A percentile compares a stretch with the other conserved stretches of the same genome.
These are phyloP conservation scores for Porites evermanni DNA, from an alignment of 92 coral and sea anemone species.

Conservation along the genomic window DNA sequence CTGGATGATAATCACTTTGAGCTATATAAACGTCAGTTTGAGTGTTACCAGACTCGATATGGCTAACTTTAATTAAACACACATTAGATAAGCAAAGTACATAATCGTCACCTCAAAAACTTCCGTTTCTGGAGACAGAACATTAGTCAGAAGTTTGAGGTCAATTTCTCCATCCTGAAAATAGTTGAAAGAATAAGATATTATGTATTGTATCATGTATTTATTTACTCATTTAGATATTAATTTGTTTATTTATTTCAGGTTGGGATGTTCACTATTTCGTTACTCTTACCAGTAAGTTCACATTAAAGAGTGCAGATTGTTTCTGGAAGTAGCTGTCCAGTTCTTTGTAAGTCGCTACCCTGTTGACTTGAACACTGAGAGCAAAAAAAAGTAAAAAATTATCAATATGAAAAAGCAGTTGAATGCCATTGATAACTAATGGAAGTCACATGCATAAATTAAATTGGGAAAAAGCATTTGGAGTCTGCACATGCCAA, in stretches of 20 bases:
- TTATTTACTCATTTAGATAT: too few species aligned
- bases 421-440: too few species aligned
- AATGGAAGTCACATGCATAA: too few species aligned
- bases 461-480: too few species aligned
- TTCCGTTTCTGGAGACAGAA: constrained; percentile 92
- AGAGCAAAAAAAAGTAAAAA: background rate
- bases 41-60: background rate
- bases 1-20: too few species aligned
- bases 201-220: too few species aligned
- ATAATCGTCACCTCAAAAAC: constrained; percentile 83
- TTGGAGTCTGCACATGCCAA: too few species aligned
- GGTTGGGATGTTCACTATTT: background rate
- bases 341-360: constrained; percentile 96
- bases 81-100: background rate
- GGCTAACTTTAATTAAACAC: background rate
- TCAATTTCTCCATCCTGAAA: constrained; percentile 93
- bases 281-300: constrained; percentile 67
- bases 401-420: too few species aligned
- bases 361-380: constrained; percentile 96
- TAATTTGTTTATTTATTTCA: too few species aligned
- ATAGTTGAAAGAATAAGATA: background rate
- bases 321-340: constrained; percentile 96
- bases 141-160: constrained; percentile 89
- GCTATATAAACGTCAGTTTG: too few species aligned
- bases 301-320: constrained; percentile 81